Evolutionary conservation across 2,888 invertebrate species (phyloP), one percentile per base, ranked within the genome.

Genomic region (Trachelus stipa): DNA sequence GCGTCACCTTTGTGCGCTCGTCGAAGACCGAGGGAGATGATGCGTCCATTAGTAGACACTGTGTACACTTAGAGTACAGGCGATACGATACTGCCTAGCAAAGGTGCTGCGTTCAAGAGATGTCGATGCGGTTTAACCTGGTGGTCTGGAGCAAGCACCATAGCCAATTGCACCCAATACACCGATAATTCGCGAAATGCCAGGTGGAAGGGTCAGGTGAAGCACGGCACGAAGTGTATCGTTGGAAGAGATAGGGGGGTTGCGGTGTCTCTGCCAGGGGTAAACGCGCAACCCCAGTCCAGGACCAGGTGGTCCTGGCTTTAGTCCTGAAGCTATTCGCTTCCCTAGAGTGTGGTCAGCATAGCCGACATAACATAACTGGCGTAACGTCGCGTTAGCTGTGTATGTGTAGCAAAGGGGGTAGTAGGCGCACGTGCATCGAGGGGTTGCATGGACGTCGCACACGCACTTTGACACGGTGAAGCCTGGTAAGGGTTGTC

Each of bases 311-410:
- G 79, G 81, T 80, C 79, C 79, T 81, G 82, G 76, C 73, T 74
- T 74, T 12, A 34, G 34, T 6, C 34, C 74, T 6, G 74, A 23
- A 23, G 33, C 71, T 23, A 30, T 35, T 35, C 74, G 74, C 37
- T 34, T 81, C 82, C 82, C 83, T 74, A 73, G 80, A 81, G 84
- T 80, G 80, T 81, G 85, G 84, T 87, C 85, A 83, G 85, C 86
- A 86, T 88, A 84, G 82, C 82, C 83, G 80, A 82, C 85, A 85
- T 86, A 85, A 83, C 86, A 86, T 85, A 87, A 87, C 87, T 84
- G 82, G 84, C 84, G 85, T 84, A 87, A 85, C 85, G 83, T 83
- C 81, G 84, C 84, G 85, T 87, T 77, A 79, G 75, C 78, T 76
- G 77, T 78, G 73, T 71, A 76, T 73, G 76, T 79, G 73, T 68